A percentile compares a stretch with the other conserved stretches of the same genome.
These are phyloP conservation scores for Aphelenchoides besseyi DNA, from an alignment of 1,140 invertebrate genomes.

Conservation along the genomic window DNA sequence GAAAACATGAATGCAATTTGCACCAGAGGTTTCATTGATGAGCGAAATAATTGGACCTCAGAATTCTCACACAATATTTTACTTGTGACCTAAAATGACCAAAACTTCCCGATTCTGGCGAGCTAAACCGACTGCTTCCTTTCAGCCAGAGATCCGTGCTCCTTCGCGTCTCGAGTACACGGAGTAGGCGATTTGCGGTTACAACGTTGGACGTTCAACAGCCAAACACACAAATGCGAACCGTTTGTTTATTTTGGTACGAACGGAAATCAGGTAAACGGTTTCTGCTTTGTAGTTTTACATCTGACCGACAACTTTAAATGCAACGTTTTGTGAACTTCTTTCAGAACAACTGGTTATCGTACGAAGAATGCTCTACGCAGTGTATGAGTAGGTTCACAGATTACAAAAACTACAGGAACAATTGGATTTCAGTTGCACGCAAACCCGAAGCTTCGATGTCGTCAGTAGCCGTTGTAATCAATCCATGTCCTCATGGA, in stretches of 20 bases:
- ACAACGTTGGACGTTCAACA: constrained; percentile 48
- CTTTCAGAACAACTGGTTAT: constrained; percentile 76
- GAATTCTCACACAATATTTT: no score
- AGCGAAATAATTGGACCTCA: no score
- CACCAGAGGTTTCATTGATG: no score
- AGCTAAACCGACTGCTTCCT: neutral
- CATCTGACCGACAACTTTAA: no score
- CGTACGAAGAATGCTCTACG: constrained; percentile 73
- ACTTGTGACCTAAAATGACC: no score
- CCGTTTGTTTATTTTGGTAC: constrained; percentile 44
- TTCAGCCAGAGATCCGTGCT: constrained; percentile 49
- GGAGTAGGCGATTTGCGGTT: constrained; percentile 39
- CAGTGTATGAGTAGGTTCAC: constrained; percentile 67
- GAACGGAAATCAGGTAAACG: constrained; percentile 50
- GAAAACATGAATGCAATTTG: no score
- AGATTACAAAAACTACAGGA: constrained; percentile 13
- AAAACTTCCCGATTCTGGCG: no score
- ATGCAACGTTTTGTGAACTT: no score
- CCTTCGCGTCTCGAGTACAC: constrained; percentile 29
- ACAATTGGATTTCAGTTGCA: constrained; percentile 21
- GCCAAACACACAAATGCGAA: constrained; percentile 34
- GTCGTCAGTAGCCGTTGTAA: neutral
- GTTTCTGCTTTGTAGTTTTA: no score
- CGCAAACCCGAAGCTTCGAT: neutral
- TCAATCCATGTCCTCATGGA: constrained; percentile 52